Conservation (phyloP, 2,797 vertebrate species). For the Pempheris klunzingeri region DNA sequence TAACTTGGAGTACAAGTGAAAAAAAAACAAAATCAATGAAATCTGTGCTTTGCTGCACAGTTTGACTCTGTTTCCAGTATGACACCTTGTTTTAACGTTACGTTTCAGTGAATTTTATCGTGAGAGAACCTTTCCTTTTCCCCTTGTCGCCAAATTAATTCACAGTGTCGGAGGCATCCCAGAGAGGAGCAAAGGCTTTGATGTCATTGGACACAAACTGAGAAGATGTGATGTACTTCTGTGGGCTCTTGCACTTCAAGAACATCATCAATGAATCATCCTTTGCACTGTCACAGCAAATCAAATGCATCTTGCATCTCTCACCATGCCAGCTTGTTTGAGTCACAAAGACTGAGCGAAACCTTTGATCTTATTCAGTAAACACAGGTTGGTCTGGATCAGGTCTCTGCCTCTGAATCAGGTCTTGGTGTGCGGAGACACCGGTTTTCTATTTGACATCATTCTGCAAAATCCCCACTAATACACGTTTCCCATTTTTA, state of each 20-base stretch:
- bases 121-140: constrained; percentile 41
- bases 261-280: constrained; percentile 66
- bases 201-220: constrained; percentile 63
- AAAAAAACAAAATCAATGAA: constrained; percentile 21
- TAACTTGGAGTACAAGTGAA: neutral
- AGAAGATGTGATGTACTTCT: constrained; percentile 51
- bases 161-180: constrained; percentile 38
- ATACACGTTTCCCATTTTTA: neutral
- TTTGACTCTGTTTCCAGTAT: constrained; percentile 10
- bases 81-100: constrained; percentile 16
- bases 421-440: neutral
- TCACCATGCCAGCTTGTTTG: constrained; percentile 49
- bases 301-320: constrained; percentile 62
- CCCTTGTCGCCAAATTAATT: constrained; percentile 53
- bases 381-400: constrained; percentile 33
- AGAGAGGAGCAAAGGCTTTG: constrained; percentile 61
- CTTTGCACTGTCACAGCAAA: constrained; percentile 59
- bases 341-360: constrained; percentile 44
- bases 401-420: constrained; percentile 26
- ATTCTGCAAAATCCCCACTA: neutral
- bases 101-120: constrained; percentile 26
- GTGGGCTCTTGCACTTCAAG: constrained; percentile 54
- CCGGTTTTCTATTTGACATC: constrained; percentile 21
- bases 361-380: constrained; percentile 59
- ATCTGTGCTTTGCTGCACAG: constrained; percentile 16